A percentile compares a stretch with the other conserved stretches of the same genome.
Conservation (phyloP, 2,888 invertebrate genomes). For the Sinotaia quadrata region DNA sequence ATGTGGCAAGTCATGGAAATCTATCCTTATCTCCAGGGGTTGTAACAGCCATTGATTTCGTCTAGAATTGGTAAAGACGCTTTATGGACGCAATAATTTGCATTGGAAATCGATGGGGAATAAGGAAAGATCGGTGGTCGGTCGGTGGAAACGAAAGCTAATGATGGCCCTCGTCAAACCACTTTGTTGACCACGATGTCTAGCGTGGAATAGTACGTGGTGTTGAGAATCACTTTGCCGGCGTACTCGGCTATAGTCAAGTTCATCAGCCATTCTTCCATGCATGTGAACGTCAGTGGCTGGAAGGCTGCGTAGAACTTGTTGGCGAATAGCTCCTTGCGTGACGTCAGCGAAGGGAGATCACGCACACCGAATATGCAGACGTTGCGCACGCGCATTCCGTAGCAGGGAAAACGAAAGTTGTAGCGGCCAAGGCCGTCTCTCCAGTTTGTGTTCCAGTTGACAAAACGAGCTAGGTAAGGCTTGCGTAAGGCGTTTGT, state of each 20-base stretch:
- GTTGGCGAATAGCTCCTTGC: conserved; percentile 60
- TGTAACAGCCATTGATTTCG: no score
- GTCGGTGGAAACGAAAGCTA: no score
- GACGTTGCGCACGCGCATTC: conserved; percentile 54
- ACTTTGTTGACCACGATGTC: conserved; percentile 34
- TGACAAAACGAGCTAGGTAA: conserved; percentile 59
- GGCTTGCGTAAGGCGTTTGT: conserved; percentile 38
- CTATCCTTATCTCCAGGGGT: no score
- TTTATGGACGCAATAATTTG: no score
- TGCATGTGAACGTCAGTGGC: conserved; percentile 52
- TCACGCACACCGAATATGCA: conserved; percentile 61
- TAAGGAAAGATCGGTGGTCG: no score
- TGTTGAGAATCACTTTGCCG: conserved; percentile 26
- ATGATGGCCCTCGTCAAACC: conserved; percentile 16
- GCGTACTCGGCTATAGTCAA: conserved; percentile 36
- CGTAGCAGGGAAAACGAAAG: conserved; percentile 52
- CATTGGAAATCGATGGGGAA: no score
- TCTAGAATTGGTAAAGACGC: no score
- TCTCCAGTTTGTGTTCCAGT: conserved; percentile 50
- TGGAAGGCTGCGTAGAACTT: conserved; percentile 58
- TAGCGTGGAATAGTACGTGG: conserved; percentile 29
- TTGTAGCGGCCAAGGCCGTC: conserved; percentile 37
- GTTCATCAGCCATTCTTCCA: conserved; percentile 55
- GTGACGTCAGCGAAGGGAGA: conserved; percentile 46
- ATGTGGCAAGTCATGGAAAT: no score